These are phyloP conservation scores for Mormyrus iriodes DNA, from an alignment of 2,113 vertebrate genomes.

Conservation along the genomic window DNA sequence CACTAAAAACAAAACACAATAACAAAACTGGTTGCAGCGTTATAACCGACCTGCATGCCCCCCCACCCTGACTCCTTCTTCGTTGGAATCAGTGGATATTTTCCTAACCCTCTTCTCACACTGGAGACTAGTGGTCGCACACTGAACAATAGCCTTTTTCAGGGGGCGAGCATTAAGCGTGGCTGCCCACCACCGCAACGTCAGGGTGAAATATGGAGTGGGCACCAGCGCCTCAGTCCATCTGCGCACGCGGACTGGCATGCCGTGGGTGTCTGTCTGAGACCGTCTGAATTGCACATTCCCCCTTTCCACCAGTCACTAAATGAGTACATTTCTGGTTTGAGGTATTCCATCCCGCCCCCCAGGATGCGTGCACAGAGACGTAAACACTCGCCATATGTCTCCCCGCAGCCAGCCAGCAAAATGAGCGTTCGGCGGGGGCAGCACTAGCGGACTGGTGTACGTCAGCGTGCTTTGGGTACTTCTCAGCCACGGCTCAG, in stretches of 20 bases:
- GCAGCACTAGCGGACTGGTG: not conserved
- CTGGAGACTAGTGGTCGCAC: constrained; percentile 34
- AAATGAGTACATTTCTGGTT: constrained; percentile 6
- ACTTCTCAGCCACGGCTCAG: not conserved
- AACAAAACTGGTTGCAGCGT: constrained; percentile 21
- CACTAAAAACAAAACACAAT: constrained; percentile 23
- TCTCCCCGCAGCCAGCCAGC: not conserved
- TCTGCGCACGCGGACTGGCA: not conserved
- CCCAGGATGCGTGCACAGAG: not conserved
- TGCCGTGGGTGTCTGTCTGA: not conserved
- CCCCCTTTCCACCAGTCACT: not conserved
- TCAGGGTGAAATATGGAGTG: constrained; percentile 37
- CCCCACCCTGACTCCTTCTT: constrained; percentile 27
- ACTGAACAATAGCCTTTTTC: constrained; percentile 5
- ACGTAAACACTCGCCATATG: not conserved
- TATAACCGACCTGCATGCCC: not conserved
- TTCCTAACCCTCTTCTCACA: constrained; percentile 20
- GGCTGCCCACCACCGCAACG: constrained; percentile 22
- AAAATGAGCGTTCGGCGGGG: not conserved
- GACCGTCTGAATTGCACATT: constrained; percentile 3
- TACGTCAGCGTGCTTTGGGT: not conserved
- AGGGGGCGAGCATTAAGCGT: constrained; percentile 22
- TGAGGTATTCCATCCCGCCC: not conserved
- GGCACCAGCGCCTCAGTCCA: not conserved
- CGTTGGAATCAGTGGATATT: constrained; percentile 20